Conservation (phyloP, 2,113 vertebrate species). For the Hyaena hyaena region DNA sequence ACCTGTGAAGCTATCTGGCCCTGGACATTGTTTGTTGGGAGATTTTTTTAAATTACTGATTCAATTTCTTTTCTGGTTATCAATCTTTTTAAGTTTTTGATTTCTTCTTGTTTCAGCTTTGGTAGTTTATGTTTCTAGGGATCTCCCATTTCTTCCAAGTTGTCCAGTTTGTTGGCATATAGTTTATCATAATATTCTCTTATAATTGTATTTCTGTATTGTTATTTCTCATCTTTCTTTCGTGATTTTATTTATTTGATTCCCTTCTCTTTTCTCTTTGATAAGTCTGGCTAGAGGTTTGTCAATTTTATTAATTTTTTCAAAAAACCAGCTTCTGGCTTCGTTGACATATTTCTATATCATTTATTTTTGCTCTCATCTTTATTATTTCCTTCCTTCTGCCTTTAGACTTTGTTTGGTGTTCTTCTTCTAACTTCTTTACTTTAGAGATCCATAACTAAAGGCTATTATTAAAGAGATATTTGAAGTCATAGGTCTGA, state of each 20-base stretch:
- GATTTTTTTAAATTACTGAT: not conserved
- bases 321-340: not conserved
- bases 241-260: not conserved
- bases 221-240: not conserved
- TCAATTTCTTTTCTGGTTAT: not conserved
- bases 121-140: not conserved
- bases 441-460: not conserved
- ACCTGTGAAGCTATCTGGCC: not conserved
- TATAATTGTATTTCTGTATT: not conserved
- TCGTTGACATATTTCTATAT: not conserved
- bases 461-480: not conserved
- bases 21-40: not conserved
- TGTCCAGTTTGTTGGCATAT: not conserved
- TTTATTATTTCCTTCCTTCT: not conserved
- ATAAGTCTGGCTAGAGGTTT: not conserved
- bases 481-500: not conserved
- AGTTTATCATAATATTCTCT: not conserved
- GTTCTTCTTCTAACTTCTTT: not conserved
- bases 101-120: not conserved
- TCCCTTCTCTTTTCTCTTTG: not conserved
- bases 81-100: not conserved
- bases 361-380: not conserved
- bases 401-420: not conserved
- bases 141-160: not conserved
- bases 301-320: not conserved